A percentile compares a stretch with the other conserved stretches of the same genome.
Evolutionary conservation across 1,140 invertebrate species (phyloP).

Genomic region (Zaprionus ornatus): DNA sequence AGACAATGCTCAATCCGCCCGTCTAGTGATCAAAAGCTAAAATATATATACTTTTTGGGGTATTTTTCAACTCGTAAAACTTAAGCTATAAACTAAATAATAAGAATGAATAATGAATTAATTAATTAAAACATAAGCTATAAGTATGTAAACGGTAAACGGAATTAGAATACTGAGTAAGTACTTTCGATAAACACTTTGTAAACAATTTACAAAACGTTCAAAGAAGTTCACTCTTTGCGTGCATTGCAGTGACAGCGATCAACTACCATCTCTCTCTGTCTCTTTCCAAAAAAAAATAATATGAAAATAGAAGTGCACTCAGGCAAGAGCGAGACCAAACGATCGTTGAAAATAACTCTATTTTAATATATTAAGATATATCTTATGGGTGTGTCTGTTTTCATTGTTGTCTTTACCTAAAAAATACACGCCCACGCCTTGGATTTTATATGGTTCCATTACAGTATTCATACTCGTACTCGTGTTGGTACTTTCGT

Average conservation of each 20-base stretch:
- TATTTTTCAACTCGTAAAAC: too few species aligned
- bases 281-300: neutral
- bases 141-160: too few species aligned
- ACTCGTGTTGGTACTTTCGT: conserved; percentile 19
- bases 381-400: conserved; percentile 46
- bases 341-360: conserved; percentile 18
- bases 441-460: neutral
- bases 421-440: conserved; percentile 20
- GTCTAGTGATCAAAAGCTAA: too few species aligned
- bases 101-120: too few species aligned
- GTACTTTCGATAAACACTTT: too few species aligned
- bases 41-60: too few species aligned
- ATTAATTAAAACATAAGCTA: too few species aligned
- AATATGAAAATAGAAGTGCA: neutral
- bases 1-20: too few species aligned
- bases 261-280: neutral
- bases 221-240: neutral
- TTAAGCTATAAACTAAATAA: too few species aligned
- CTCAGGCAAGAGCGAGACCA: conserved; percentile 45
- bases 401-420: conserved; percentile 55
- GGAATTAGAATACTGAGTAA: too few species aligned
- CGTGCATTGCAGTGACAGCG: neutral
- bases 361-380: neutral
- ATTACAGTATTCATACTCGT: conserved; percentile 9
- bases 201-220: neutral